These are phyloP conservation scores for Nothobranchius kuhntae DNA, from an alignment of 2,113 vertebrate species.

Conservation along the genomic window DNA sequence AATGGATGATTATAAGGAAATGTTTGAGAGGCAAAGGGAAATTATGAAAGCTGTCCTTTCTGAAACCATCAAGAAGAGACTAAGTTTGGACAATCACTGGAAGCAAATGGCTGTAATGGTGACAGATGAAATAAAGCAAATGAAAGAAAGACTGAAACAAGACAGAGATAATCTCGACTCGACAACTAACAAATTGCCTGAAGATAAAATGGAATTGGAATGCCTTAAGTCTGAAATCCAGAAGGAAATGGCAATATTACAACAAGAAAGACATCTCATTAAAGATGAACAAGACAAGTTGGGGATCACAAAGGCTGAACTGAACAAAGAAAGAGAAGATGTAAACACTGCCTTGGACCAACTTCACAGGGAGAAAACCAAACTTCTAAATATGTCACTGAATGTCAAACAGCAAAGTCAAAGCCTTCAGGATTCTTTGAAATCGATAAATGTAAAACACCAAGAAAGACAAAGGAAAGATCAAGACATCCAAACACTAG, in stretches of 20 bases:
- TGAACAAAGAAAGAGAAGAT: background rate
- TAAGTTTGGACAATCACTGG: background rate
- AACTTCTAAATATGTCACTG: background rate
- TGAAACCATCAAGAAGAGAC: background rate
- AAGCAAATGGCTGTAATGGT: background rate
- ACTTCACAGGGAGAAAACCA: background rate
- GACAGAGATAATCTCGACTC: background rate
- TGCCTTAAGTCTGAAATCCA: background rate
- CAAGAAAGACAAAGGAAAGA: background rate
- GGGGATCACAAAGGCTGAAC: background rate
- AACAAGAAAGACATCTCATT: background rate
- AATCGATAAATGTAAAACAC: background rate
- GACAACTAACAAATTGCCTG: background rate
- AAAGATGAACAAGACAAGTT: background rate
- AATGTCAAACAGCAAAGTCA: background rate
- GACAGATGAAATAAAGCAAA: background rate
- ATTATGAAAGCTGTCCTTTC: background rate
- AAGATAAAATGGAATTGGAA: background rate
- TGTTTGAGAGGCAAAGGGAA: conserved; percentile 3
- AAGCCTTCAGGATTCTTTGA: background rate
- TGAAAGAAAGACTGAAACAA: background rate
- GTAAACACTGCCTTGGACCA: background rate
- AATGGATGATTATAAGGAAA: background rate
- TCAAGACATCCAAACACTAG: background rate
- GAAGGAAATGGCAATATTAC: background rate